phyloP scores from a whole-genome alignment of 2,888 invertebrate species.

The Sinhomidia bicolor region DNA sequence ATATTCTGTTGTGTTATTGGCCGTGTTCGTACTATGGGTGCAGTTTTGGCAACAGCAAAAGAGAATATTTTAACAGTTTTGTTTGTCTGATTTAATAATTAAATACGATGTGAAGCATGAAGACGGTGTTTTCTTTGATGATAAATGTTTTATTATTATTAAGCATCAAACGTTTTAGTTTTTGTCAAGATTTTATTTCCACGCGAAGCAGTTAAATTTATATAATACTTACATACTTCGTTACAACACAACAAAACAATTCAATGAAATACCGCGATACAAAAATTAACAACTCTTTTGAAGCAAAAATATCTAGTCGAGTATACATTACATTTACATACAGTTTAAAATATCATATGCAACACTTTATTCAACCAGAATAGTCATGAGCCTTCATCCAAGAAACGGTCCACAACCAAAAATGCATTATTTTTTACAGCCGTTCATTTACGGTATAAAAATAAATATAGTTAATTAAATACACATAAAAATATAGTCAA shows the following conservation, averaged over 20 bases:
- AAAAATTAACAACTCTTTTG: background rate
- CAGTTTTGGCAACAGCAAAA: no score
- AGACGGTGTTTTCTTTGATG: no score
- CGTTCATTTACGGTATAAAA: constrained; percentile 2
- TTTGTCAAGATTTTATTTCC: background rate
- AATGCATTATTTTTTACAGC: constrained; percentile 23
- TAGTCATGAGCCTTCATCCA: constrained; percentile 17
- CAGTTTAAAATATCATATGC: background rate
- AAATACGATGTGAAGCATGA: no score
- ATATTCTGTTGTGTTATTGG: no score
- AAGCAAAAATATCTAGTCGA: background rate
- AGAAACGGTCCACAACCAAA: constrained; percentile 18
- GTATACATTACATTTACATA: background rate
- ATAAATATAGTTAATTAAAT: constrained; percentile 17
- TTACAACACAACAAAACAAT: constrained; percentile 13
- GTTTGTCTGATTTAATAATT: no score
- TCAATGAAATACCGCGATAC: background rate
- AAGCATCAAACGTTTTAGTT: no score
- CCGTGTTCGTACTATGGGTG: no score
- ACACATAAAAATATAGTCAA: background rate
- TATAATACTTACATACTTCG: constrained; percentile 19
- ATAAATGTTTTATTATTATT: no score
- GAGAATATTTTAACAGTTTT: no score
- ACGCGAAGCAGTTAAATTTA: background rate
- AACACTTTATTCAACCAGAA: background rate